These are phyloP conservation scores for Aurelia aurita complex sp. Pacific DNA, from an alignment of 30 jellyfish, hydroid and myxozoan species.

Conservation along the genomic window DNA sequence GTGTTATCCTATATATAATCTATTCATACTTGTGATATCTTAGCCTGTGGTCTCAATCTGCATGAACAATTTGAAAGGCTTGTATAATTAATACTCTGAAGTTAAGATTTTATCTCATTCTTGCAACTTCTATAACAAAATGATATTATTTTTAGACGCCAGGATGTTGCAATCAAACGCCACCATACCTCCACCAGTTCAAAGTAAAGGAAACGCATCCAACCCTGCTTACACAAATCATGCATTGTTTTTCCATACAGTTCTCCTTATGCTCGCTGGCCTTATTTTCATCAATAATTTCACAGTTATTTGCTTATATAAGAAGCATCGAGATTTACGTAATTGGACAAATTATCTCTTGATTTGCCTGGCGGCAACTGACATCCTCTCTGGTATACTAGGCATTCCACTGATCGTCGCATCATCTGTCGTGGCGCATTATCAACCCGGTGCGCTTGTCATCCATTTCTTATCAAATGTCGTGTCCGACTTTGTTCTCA, in stretches of 20 bases:
- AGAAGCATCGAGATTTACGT: slow-evolving; percentile 16
- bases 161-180: not conserved
- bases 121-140: not conserved
- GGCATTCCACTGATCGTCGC: slow-evolving; percentile 48
- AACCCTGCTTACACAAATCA: not conserved
- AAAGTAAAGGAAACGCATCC: not conserved
- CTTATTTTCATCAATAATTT: slow-evolving; percentile 34
- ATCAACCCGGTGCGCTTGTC: not conserved
- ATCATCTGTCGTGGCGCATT: slow-evolving; percentile 14
- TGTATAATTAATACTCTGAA: not conserved
- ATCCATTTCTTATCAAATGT: slow-evolving; percentile 32
- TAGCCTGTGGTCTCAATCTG: not conserved
- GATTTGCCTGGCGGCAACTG: slow-evolving; percentile 51
- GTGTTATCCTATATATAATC: too few relatives aligned
- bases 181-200: slow-evolving; percentile 4
- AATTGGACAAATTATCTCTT: slow-evolving; percentile 42
- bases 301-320: slow-evolving; percentile 20
- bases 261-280: slow-evolving; percentile 14
- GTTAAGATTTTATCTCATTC: not conserved
- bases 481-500: slow-evolving; percentile 26
- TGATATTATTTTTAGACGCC: not conserved
- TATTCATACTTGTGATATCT: not conserved
- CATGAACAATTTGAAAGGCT: not conserved
- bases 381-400: slow-evolving; percentile 45
- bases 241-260: slow-evolving; percentile 34